Percentiles rank a stretch among this genome's conserved stretches.
phyloP scores from a whole-genome alignment of 1,140 invertebrate genomes.

The Cydia fagiglandana region DNA sequence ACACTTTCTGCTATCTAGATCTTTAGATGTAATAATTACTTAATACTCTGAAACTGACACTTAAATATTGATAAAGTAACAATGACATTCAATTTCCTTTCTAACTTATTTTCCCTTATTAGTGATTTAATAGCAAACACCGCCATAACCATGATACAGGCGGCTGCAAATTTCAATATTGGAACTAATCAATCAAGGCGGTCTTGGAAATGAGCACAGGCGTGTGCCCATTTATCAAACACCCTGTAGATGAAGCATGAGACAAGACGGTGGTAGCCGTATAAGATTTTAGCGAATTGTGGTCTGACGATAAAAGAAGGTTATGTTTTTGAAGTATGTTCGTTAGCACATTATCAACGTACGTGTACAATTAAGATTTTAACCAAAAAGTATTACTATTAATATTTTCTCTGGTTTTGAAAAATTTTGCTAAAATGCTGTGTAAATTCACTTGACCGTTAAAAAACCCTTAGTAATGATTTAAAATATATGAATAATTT shows the following conservation, averaged over 20 bases:
- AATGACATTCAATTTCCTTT: constrained; percentile 11
- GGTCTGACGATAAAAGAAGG: background rate
- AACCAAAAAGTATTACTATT: no score
- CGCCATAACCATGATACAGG: constrained; percentile 37
- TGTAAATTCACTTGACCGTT: no score
- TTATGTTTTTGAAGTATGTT: no score
- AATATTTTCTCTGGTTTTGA: no score
- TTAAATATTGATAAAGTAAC: background rate
- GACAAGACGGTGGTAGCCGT: constrained; percentile 33
- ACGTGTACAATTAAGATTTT: no score
- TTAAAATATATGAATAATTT: no score
- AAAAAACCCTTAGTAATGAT: no score
- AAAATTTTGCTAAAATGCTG: no score
- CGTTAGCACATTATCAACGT: background rate
- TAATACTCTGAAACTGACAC: no score
- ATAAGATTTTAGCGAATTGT: constrained; percentile 24
- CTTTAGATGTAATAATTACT: no score
- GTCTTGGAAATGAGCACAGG: constrained; percentile 49
- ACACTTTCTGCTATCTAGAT: no score
- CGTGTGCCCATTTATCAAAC: constrained; percentile 57
- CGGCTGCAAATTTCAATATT: constrained; percentile 56
- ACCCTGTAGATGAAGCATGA: constrained; percentile 51
- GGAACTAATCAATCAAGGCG: constrained; percentile 59
- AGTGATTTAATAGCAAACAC: constrained; percentile 1
- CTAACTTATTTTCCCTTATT: constrained; percentile 1